Conservation (phyloP, 2,113 vertebrate genomes). For the Oreochromis tanganicae region DNA sequence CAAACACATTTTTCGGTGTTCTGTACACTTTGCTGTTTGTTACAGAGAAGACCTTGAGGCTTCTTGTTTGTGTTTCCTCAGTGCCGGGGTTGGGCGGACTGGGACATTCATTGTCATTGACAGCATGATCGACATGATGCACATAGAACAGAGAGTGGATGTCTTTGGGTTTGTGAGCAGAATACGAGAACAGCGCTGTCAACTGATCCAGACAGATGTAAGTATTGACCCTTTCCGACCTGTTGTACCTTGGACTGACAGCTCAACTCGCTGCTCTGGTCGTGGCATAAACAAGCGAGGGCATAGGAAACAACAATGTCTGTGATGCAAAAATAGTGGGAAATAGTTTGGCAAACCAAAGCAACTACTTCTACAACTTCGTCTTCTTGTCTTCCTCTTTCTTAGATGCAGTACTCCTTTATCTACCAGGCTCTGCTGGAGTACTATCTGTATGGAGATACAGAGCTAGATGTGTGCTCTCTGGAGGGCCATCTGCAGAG, state of each 20-base stretch:
- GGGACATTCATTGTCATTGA: slow-evolving; percentile 98
- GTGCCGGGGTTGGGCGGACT: slow-evolving; percentile 92
- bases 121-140: slow-evolving; percentile 97
- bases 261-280: slow-evolving; percentile 31
- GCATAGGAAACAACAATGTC: not conserved
- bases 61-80: slow-evolving; percentile 46
- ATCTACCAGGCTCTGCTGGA: slow-evolving; percentile 97
- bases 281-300: slow-evolving; percentile 35
- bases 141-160: slow-evolving; percentile 83
- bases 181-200: slow-evolving; percentile 94
- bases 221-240: slow-evolving; percentile 71
- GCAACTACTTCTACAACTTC: not conserved
- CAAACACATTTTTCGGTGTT: not conserved
- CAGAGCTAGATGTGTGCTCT: slow-evolving; percentile 94
- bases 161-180: slow-evolving; percentile 90
- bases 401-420: slow-evolving; percentile 97
- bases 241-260: slow-evolving; percentile 43
- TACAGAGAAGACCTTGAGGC: slow-evolving; percentile 10
- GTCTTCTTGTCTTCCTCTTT: not conserved
- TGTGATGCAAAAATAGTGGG: slow-evolving; percentile 13
- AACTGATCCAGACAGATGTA: slow-evolving; percentile 98
- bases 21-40: not conserved
- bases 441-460: slow-evolving; percentile 96
- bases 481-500: slow-evolving; percentile 92
- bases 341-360: slow-evolving; percentile 35